These are phyloP conservation scores for Arremon aurantiirostris DNA, from an alignment of 2,797 vertebrate species.

Conservation along the genomic window DNA sequence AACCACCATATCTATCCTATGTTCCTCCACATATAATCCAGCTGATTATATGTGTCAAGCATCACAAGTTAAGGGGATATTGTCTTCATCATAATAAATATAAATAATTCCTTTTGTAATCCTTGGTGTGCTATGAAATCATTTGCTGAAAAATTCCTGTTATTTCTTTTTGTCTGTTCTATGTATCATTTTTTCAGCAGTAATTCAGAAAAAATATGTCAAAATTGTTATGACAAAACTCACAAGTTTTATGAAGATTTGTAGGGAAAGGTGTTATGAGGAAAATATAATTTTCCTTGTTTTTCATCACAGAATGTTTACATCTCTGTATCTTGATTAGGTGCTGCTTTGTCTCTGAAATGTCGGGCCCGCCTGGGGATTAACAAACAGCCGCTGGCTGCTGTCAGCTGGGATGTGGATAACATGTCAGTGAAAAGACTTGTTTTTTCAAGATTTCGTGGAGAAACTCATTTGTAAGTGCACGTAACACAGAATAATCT, in stretches of 20 bases:
- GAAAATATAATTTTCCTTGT: not conserved
- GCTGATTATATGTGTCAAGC: not conserved
- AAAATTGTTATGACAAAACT: not conserved
- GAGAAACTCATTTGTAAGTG: conserved; percentile 27
- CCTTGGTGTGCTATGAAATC: not conserved
- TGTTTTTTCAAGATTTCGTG: not conserved
- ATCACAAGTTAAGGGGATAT: not conserved
- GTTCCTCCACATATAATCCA: not conserved
- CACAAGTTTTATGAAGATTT: not conserved
- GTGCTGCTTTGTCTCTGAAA: conserved; percentile 51
- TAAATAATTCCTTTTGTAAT: not conserved
- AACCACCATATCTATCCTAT: not conserved
- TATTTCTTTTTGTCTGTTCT: not conserved
- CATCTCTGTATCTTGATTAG: conserved; percentile 44
- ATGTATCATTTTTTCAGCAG: not conserved
- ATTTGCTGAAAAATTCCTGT: not conserved
- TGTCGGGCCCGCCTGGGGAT: conserved; percentile 70
- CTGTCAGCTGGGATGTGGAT: conserved; percentile 60
- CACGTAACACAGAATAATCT: not conserved
- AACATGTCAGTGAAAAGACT: not conserved
- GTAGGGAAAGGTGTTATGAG: not conserved
- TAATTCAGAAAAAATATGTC: not conserved
- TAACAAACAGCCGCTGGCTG: not conserved
- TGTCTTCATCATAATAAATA: not conserved
- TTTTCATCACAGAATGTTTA: not conserved